Evolutionary conservation across 2,888 invertebrate species (phyloP).

Genomic region (Hypomecis atomaria): DNA sequence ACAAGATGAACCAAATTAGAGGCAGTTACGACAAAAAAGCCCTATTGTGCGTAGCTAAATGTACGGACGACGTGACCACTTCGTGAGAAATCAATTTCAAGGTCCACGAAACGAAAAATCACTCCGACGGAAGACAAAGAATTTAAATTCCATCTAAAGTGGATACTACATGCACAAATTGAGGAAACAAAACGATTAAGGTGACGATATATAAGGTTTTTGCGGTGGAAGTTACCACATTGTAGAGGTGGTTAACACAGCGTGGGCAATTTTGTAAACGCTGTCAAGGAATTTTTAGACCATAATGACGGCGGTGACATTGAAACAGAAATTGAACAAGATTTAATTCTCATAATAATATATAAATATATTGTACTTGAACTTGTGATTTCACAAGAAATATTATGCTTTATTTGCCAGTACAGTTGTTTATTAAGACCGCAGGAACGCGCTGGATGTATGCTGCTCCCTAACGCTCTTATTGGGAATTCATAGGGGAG

Average conservation of each 20-base stretch:
- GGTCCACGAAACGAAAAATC: constrained; percentile 41
- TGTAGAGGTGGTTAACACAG: background rate
- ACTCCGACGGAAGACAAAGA: constrained; percentile 30
- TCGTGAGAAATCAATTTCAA: constrained; percentile 60
- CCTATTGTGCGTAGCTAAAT: constrained; percentile 49
- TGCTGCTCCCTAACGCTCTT: too few relatives aligned
- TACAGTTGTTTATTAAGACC: too few relatives aligned
- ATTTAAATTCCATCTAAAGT: constrained; percentile 37
- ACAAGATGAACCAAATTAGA: constrained; percentile 44
- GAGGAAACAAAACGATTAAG: constrained; percentile 37
- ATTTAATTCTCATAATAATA: too few relatives aligned
- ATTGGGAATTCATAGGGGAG: too few relatives aligned
- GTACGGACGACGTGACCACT: constrained; percentile 48
- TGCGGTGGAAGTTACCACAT: constrained; percentile 15
- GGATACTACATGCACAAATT: constrained; percentile 34
- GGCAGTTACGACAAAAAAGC: constrained; percentile 43
- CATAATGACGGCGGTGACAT: too few relatives aligned
- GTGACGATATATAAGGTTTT: constrained; percentile 1
- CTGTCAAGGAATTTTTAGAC: background rate
- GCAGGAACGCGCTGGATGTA: too few relatives aligned
- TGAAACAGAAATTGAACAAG: too few relatives aligned
- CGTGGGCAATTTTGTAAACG: constrained; percentile 4
- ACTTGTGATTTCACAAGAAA: too few relatives aligned
- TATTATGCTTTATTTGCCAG: too few relatives aligned
- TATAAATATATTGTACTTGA: too few relatives aligned